phyloP scores from a whole-genome alignment of 2,113 vertebrate species.

The Archocentrus centrarchus region DNA sequence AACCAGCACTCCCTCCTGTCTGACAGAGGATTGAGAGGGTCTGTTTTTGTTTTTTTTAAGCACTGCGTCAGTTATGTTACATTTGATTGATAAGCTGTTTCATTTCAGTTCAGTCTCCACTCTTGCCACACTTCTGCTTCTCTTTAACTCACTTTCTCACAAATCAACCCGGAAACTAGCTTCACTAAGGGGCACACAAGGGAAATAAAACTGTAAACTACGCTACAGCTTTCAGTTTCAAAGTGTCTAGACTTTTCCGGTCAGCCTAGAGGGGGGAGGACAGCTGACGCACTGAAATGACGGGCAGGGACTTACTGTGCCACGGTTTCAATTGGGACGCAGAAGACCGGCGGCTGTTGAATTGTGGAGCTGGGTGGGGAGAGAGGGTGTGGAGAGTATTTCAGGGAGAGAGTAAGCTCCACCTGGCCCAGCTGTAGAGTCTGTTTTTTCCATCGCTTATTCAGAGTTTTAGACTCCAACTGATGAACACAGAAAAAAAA shows the following conservation, averaged over 20 bases:
- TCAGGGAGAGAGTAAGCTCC: slow-evolving; percentile 75
- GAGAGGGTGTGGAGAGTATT: slow-evolving; percentile 73
- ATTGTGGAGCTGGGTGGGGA: slow-evolving; percentile 59
- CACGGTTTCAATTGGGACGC: slow-evolving; percentile 68
- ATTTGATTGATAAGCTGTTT: background rate
- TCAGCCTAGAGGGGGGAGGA: background rate
- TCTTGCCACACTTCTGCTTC: slow-evolving; percentile 38
- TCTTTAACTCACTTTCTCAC: background rate
- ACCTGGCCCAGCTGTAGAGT: slow-evolving; percentile 64
- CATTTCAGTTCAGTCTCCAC: background rate
- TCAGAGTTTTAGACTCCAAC: slow-evolving; percentile 65
- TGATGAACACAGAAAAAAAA: slow-evolving; percentile 20
- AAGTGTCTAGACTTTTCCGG: background rate
- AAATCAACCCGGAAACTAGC: background rate
- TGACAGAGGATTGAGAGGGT: slow-evolving; percentile 24
- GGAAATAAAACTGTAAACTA: slow-evolving; percentile 5
- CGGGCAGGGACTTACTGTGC: slow-evolving; percentile 71
- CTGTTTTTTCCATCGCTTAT: slow-evolving; percentile 73
- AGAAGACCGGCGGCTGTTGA: slow-evolving; percentile 67
- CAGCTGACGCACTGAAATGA: background rate
- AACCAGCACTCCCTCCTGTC: slow-evolving; percentile 78
- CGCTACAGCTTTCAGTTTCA: slow-evolving; percentile 8
- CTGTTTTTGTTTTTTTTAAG: background rate
- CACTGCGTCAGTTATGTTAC: background rate
- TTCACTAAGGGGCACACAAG: background rate